Conservation (phyloP, 2,888 invertebrate species). For the Helicoverpa assulta region DNA sequence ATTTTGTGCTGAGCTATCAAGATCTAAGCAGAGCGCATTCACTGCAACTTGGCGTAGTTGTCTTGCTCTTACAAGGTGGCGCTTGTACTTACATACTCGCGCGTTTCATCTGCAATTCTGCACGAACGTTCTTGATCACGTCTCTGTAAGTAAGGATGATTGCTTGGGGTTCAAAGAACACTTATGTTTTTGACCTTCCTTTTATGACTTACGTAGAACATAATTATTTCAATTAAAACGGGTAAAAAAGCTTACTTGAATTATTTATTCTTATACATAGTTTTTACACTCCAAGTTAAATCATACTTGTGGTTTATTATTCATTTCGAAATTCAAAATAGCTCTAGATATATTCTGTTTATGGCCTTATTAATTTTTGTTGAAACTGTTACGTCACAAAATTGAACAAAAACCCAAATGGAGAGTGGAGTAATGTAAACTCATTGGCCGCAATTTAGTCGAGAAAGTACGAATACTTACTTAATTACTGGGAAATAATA, state of each 20-base stretch:
- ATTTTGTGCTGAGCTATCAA: conserved; percentile 71
- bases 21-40: conserved; percentile 62
- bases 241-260: neutral
- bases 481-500: conserved; percentile 37
- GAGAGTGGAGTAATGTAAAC: conserved; percentile 1
- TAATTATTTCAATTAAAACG: neutral
- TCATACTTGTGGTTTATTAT: too few relatives aligned
- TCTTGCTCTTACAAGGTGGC: conserved; percentile 8
- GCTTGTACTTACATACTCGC: conserved; percentile 7
- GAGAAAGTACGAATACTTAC: conserved; percentile 30
- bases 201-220: conserved; percentile 1
- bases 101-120: conserved; percentile 3
- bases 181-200: conserved; percentile 20
- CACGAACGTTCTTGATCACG: conserved; percentile 52
- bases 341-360: too few relatives aligned
- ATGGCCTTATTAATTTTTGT: too few relatives aligned
- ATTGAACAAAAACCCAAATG: neutral
- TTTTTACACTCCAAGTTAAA: too few relatives aligned
- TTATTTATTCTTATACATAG: too few relatives aligned
- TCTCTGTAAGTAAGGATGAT: conserved; percentile 42
- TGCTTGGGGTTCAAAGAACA: conserved; percentile 49
- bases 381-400: neutral
- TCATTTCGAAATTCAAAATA: too few relatives aligned
- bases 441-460: conserved; percentile 11
- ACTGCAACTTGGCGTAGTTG: conserved; percentile 22